Evolutionary conservation across 2,888 invertebrate species (phyloP).

Genomic region (Phyllotreta cruciferae): DNA sequence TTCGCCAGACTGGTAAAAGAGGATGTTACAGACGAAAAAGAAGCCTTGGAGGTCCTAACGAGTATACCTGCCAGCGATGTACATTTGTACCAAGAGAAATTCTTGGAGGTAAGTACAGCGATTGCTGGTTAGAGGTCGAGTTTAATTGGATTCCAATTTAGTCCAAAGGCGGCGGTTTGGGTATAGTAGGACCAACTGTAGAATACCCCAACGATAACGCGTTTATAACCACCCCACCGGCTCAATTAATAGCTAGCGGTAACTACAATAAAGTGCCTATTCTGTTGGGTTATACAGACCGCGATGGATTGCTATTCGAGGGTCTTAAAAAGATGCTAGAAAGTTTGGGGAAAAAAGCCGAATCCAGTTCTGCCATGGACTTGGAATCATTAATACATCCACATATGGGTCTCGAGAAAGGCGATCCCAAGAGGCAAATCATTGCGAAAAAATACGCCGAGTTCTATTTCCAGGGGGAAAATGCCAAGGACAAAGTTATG

Average conservation of each 20-base stretch:
- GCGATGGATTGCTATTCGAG: constrained; percentile 20
- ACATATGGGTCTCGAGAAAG: constrained; percentile 12
- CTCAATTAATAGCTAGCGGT: constrained; percentile 9
- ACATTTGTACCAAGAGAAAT: constrained; percentile 18
- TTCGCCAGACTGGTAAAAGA: constrained; percentile 17
- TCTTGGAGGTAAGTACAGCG: constrained; percentile 4
- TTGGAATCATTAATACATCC: constrained; percentile 2
- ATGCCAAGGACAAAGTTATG: constrained; percentile 11
- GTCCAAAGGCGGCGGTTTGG: neutral
- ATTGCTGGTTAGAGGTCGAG: neutral
- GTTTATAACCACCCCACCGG: constrained; percentile 6
- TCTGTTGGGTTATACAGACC: constrained; percentile 32
- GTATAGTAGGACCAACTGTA: constrained; percentile 2
- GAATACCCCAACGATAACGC: constrained; percentile 24
- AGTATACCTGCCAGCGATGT: constrained; percentile 30
- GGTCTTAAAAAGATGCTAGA: neutral
- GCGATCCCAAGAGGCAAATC: neutral
- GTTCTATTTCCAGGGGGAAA: constrained; percentile 13
- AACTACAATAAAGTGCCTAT: constrained; percentile 52
- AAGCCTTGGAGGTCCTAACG: constrained; percentile 33
- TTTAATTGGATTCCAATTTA: neutral
- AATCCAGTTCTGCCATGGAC: neutral
- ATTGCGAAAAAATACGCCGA: constrained; percentile 1
- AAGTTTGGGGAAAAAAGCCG: neutral
- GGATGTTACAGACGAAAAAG: constrained; percentile 10